These are phyloP conservation scores for Eurypyga helias DNA, from an alignment of 2,113 vertebrate genomes.

Conservation along the genomic window DNA sequence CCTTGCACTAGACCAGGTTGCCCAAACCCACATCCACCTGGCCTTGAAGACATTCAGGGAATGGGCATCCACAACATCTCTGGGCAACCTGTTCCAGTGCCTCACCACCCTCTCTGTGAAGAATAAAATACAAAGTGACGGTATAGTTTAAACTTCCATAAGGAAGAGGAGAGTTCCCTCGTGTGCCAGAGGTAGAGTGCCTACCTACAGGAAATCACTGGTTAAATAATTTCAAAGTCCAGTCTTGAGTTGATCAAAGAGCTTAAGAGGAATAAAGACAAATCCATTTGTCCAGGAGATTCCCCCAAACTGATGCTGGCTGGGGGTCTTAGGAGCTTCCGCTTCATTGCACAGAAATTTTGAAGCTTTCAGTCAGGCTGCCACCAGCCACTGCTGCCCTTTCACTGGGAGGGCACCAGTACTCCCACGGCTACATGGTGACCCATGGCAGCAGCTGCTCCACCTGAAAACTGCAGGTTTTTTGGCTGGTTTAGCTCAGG, in stretches of 20 bases:
- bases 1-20: no score
- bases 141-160: background rate
- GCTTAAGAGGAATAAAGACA: background rate
- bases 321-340: background rate
- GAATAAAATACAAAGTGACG: background rate
- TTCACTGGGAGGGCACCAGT: background rate
- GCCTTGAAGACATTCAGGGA: no score
- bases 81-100: no score
- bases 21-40: no score
- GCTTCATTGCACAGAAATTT: background rate
- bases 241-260: background rate
- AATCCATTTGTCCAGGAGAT: background rate
- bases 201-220: background rate
- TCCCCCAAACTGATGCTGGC: background rate
- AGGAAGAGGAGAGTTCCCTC: background rate
- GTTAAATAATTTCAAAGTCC: background rate
- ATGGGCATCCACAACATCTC: no score
- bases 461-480: background rate
- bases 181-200: background rate
- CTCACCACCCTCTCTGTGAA: no score
- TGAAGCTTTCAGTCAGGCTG: background rate
- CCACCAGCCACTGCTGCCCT: background rate
- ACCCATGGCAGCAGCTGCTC: background rate
- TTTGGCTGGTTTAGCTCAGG: background rate
- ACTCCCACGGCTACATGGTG: background rate